Percentiles rank a stretch among this genome's conserved stretches.
Conservation (phyloP, 37 sponge, comb jelly and placozoan species). For the Ianthella basta region DNA sequence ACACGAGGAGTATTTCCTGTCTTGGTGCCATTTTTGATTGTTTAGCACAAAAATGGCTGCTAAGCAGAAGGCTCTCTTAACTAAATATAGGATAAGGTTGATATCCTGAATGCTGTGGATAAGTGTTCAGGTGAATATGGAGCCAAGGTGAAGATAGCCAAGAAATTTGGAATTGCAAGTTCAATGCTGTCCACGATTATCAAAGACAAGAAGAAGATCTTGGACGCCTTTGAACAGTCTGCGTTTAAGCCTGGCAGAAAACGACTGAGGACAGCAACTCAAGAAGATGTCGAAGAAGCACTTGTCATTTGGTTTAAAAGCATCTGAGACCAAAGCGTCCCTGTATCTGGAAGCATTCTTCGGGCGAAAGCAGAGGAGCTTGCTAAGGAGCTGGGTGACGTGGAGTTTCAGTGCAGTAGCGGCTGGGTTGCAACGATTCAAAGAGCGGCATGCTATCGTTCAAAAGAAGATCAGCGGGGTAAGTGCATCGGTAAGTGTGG, state of each 20-base stretch:
- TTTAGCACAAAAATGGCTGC: slow-evolving; percentile 5
- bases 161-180: slow-evolving; percentile 22
- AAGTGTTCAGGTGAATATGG: neutral
- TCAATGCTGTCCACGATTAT: slow-evolving; percentile 20
- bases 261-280: slow-evolving; percentile 11
- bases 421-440: slow-evolving; percentile 26
- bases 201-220: slow-evolving; percentile 18
- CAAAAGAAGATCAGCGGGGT: slow-evolving; percentile 10
- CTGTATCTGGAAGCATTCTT: neutral
- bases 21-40: neutral
- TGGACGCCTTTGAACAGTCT: slow-evolving; percentile 13
- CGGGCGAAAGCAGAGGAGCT: slow-evolving; percentile 18
- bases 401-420: slow-evolving; percentile 7
- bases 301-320: slow-evolving; percentile 16
- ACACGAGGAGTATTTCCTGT: slow-evolving; percentile 1
- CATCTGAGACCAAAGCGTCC: neutral
- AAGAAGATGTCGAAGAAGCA: slow-evolving; percentile 3
- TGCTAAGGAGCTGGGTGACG: slow-evolving; percentile 15
- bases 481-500: slow-evolving; percentile 21
- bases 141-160: slow-evolving; percentile 16
- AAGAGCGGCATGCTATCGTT: neutral
- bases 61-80: slow-evolving; percentile 16
- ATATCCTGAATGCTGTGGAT: slow-evolving; percentile 12
- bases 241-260: slow-evolving; percentile 26
- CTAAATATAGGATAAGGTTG: slow-evolving; percentile 20